Evolutionary conservation across 2,888 invertebrate genomes (phyloP).

Genomic region (Polydrusus cervinus): DNA sequence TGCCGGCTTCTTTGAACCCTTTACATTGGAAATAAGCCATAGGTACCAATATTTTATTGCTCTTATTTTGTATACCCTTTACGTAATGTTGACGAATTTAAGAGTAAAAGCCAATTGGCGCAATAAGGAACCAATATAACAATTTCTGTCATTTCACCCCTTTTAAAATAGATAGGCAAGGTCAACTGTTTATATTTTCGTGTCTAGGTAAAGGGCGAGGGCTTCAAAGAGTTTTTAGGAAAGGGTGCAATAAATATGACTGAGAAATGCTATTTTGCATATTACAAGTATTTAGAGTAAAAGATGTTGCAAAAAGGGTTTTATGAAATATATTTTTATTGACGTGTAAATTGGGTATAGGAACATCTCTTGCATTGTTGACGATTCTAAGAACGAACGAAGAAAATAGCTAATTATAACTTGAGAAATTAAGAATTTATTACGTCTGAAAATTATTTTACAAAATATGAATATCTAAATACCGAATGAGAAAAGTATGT

Average conservation of each 20-base stretch:
- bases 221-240: conserved; percentile 34
- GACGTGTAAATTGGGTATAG: conserved; percentile 21
- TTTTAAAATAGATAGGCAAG: conserved; percentile 39
- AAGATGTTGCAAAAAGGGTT: conserved; percentile 29
- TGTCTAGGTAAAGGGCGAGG: conserved; percentile 7
- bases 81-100: conserved; percentile 44
- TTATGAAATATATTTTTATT: conserved; percentile 21
- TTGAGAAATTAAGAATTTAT: neutral
- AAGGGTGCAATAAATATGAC: conserved; percentile 42
- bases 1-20: conserved; percentile 26
- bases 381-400: neutral
- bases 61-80: conserved; percentile 34
- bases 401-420: neutral
- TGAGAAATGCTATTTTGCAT: conserved; percentile 37
- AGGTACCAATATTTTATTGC: conserved; percentile 30
- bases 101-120: conserved; percentile 37
- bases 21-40: conserved; percentile 5
- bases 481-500: too few relatives aligned
- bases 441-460: too few relatives aligned
- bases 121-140: conserved; percentile 43
- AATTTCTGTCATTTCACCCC: conserved; percentile 40
- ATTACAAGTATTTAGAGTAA: conserved; percentile 45
- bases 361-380: neutral
- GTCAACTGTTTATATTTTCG: conserved; percentile 32
- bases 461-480: too few relatives aligned